Base-by-base conservation (phyloP, 92 coral and sea anemone species). In the Epizoanthus fatuus region DNA sequence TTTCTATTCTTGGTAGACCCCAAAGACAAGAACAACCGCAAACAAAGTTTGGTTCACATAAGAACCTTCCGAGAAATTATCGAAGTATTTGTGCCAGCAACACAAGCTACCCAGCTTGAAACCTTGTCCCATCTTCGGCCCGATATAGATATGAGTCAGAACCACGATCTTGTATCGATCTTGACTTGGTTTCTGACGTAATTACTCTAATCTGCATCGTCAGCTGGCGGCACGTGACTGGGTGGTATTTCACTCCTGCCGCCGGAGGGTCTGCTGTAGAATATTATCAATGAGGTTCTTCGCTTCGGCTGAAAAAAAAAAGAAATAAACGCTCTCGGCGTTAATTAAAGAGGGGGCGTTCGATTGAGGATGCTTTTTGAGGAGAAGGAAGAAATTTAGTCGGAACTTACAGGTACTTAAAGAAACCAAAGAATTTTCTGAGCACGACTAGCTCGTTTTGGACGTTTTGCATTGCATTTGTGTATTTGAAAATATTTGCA, bases 141-240 rank as follows among this genome's bases (percentile, higher is more conserved):
- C 95, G 32, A 92, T 92, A 63, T 73, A 81, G 32, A 92, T 92
- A 63, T 73, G 86, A 51, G 93, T 92, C 76, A 92, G 32, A 38
- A 93, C 85, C 73, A 92, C 93, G 90, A 92, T 79, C 83, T 92
- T 92, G 93, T 89, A 92, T 85, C 95, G 90, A 80, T 90, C 55
- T 86, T 89, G 45, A 92, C 93, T 70, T 74, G 87, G 17, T 80
- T 56, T 70, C 65, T 69, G 60, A 92, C 85, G n/a, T 84, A 90
- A 59, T 92, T 93, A 10, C 90, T 69, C 90, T 69, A 68, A 92
- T 92, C 20, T 90, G 86, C 0, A 84, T 75, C 7, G 90, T 68
- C 38, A 85, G 81, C 29, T 88, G 76, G 67, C 95, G 95, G 82
- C 93, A 85, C 11, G 70, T n/a, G 56, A 84, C 81, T 63, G 95